Evolutionary conservation across 1,140 invertebrate genomes (phyloP).

Genomic region (Ceratosolen fusciceps): DNA sequence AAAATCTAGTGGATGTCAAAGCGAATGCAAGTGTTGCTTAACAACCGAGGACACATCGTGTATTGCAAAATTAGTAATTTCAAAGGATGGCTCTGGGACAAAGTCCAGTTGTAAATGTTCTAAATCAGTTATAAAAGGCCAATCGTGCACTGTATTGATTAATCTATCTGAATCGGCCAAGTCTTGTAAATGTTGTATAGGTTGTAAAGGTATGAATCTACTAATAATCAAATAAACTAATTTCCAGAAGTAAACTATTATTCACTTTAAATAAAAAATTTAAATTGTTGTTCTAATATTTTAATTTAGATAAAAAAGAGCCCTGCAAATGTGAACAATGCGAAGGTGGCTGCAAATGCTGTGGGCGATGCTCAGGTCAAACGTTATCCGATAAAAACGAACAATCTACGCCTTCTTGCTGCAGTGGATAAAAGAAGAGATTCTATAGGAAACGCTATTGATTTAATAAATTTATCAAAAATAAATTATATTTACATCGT

Average conservation of each 20-base stretch:
- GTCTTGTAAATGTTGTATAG: background rate
- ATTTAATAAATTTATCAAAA: too few species aligned
- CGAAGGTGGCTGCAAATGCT: slow-evolving; percentile 28
- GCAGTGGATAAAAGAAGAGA: background rate
- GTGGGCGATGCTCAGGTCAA: slow-evolving; percentile 8
- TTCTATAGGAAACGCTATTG: background rate
- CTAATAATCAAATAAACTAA: background rate
- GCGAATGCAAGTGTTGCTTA: slow-evolving; percentile 16
- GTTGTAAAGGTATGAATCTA: background rate
- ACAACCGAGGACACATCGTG: background rate
- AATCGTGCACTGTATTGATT: background rate
- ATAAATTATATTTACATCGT: background rate
- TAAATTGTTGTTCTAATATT: too few species aligned
- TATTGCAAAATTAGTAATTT: background rate
- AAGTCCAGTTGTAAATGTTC: slow-evolving; percentile 5
- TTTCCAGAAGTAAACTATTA: background rate
- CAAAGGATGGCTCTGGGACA: background rate
- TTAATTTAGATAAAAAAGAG: slow-evolving; percentile 9
- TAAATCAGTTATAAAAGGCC: background rate
- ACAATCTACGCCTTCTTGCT: slow-evolving; percentile 1
- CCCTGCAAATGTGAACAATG: slow-evolving; percentile 22
- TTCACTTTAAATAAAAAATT: background rate
- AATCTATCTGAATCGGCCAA: background rate
- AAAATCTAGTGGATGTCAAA: background rate
- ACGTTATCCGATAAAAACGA: background rate